A percentile compares a stretch with the other conserved stretches of the same genome.
Evolutionary conservation across 1,140 invertebrate genomes (phyloP).

Genomic region (Laupala kohalensis): DNA sequence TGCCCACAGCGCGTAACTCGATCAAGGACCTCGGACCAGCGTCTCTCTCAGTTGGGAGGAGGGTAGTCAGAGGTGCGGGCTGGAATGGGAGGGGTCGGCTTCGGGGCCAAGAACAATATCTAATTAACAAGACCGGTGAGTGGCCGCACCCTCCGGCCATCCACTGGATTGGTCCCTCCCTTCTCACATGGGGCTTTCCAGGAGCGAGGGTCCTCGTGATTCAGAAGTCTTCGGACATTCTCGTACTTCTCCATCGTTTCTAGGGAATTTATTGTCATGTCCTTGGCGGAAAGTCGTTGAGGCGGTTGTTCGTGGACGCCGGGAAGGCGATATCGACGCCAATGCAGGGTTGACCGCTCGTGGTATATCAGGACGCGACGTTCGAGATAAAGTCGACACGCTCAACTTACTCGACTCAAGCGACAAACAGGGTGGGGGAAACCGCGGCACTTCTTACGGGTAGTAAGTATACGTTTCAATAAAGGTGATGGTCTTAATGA

Average conservation of each 20-base stretch:
- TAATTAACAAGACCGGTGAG: neutral
- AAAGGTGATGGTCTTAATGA: no score
- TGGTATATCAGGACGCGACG: no score
- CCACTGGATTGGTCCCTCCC: neutral
- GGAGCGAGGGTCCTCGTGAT: neutral
- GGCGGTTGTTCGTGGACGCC: no score
- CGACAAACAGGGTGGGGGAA: no score
- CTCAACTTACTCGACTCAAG: neutral
- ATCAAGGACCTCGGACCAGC: neutral
- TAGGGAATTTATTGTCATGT: neutral
- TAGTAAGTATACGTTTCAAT: no score
- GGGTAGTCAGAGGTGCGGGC: neutral
- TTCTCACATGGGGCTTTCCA: neutral
- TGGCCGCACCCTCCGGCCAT: neutral
- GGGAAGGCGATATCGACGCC: no score
- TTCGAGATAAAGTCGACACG: neutral
- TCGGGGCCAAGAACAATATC: neutral
- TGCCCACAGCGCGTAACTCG: neutral
- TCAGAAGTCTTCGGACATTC: neutral
- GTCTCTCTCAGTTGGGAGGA: no score
- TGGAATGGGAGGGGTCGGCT: neutral
- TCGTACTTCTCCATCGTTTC: neutral
- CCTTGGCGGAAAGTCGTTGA: neutral
- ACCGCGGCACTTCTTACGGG: no score
- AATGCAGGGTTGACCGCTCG: no score